Percentiles rank a stretch among this genome's conserved stretches.
phyloP scores from a whole-genome alignment of 2,797 vertebrate species.

The Catharus ustulatus region DNA sequence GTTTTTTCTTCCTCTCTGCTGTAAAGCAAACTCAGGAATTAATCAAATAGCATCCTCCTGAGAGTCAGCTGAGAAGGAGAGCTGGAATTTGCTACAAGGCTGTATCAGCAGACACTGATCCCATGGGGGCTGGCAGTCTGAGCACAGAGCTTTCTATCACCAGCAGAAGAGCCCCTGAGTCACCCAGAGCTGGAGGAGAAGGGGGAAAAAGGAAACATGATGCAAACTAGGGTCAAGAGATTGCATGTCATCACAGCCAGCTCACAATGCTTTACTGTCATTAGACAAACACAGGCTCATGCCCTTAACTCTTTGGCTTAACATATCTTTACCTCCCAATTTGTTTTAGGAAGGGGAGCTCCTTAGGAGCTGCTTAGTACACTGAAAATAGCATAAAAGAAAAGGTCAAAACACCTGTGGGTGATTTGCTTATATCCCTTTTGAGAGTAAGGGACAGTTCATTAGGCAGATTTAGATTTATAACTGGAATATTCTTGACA shows the following conservation, averaged over 20 bases:
- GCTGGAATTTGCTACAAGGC: not conserved
- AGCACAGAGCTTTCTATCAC: not conserved
- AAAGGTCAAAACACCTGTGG: constrained; percentile 3
- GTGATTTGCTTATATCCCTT: not conserved
- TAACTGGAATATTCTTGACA: not conserved
- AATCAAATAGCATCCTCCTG: not conserved
- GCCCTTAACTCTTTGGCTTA: not conserved
- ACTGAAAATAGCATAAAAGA: constrained; percentile 1
- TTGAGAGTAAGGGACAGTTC: not conserved
- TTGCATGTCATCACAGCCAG: not conserved
- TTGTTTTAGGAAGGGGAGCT: not conserved
- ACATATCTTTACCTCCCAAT: not conserved
- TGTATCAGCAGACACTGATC: not conserved
- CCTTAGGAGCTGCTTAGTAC: not conserved
- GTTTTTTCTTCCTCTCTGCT: not conserved
- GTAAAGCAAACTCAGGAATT: not conserved
- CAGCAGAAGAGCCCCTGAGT: not conserved
- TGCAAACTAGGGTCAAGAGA: not conserved
- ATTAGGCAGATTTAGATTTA: constrained; percentile 1
- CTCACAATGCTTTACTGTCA: not conserved
- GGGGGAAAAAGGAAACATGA: not conserved
- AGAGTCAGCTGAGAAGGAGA: not conserved
- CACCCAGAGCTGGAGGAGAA: not conserved
- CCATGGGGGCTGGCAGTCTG: not conserved
- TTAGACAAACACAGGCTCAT: not conserved